phyloP scores from a whole-genome alignment of 2,797 vertebrate genomes.

The Alfaro cultratus region DNA sequence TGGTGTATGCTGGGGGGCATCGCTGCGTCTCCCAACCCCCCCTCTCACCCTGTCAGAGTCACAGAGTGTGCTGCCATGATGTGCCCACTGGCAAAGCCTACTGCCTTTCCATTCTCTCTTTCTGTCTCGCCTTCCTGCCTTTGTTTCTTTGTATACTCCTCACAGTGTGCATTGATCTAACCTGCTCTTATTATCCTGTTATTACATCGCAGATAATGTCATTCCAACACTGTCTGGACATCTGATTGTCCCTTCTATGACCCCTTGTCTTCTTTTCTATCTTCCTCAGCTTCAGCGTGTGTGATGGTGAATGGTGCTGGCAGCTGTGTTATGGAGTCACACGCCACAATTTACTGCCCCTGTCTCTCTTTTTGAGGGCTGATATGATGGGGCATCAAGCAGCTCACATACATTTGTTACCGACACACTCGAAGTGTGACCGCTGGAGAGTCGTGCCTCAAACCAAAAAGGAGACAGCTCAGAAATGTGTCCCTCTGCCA shows the following conservation, averaged over 20 bases:
- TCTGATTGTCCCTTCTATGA: constrained; percentile 54
- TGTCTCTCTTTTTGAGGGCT: constrained; percentile 59
- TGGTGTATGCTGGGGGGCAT: constrained; percentile 80
- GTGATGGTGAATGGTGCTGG: constrained; percentile 69
- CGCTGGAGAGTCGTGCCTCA: constrained; percentile 70
- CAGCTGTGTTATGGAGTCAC: constrained; percentile 74
- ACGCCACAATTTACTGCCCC: constrained; percentile 70
- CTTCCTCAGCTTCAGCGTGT: constrained; percentile 52
- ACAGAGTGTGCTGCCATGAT: constrained; percentile 82
- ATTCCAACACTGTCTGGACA: constrained; percentile 57
- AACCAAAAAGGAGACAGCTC: constrained; percentile 59
- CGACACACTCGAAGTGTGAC: constrained; percentile 61
- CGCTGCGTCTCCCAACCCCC: constrained; percentile 62
- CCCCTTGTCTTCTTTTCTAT: constrained; percentile 73
- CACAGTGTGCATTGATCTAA: constrained; percentile 51
- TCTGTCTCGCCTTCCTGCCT: constrained; percentile 60
- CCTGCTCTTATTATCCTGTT: constrained; percentile 54
- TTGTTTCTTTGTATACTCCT: constrained; percentile 59
- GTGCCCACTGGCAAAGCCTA: constrained; percentile 79
- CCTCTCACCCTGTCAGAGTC: constrained; percentile 78
- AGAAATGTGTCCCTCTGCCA: constrained; percentile 49
- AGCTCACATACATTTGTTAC: constrained; percentile 61
- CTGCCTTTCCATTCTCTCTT: constrained; percentile 56
- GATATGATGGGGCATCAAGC: constrained; percentile 64
- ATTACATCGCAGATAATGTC: constrained; percentile 62